Conservation (phyloP, 2,113 vertebrate species). For the Grus americana region DNA sequence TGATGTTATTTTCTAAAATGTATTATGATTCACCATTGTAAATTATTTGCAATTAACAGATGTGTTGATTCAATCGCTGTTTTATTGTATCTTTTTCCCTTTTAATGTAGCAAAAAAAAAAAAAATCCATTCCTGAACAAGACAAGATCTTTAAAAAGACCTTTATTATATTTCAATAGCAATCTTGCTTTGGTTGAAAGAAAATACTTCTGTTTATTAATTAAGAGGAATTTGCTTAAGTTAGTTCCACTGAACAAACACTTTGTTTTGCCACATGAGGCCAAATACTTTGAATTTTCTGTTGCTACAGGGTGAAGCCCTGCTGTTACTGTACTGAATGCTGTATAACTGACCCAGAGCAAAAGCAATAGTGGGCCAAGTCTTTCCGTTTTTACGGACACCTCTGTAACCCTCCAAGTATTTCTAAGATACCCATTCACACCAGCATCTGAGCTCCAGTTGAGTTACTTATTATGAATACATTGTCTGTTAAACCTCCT, state of each 20-base stretch:
- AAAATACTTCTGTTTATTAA: conserved; percentile 37
- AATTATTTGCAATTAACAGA: neutral
- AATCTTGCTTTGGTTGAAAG: neutral
- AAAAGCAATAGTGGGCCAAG: neutral
- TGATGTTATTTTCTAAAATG: neutral
- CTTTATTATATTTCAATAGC: neutral
- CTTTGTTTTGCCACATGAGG: conserved; percentile 7
- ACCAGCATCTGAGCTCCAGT: neutral
- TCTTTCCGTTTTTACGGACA: neutral
- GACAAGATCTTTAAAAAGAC: neutral
- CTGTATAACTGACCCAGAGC: neutral
- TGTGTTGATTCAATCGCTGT: neutral
- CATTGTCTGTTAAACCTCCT: neutral
- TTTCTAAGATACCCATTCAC: neutral
- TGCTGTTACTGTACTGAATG: neutral
- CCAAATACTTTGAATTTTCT: conserved; percentile 43
- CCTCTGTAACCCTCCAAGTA: neutral
- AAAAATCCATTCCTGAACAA: neutral
- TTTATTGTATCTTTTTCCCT: neutral
- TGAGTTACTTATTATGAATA: conserved; percentile 20
- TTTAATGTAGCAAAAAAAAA: neutral
- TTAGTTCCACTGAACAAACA: conserved; percentile 31
- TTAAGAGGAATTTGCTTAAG: conserved; percentile 19
- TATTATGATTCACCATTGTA: neutral
- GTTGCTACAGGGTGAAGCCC: neutral